Evolutionary conservation across 2,888 invertebrate genomes (phyloP), one percentile per base, ranked within the genome.

Genomic region (Plemyria rubiginata): DNA sequence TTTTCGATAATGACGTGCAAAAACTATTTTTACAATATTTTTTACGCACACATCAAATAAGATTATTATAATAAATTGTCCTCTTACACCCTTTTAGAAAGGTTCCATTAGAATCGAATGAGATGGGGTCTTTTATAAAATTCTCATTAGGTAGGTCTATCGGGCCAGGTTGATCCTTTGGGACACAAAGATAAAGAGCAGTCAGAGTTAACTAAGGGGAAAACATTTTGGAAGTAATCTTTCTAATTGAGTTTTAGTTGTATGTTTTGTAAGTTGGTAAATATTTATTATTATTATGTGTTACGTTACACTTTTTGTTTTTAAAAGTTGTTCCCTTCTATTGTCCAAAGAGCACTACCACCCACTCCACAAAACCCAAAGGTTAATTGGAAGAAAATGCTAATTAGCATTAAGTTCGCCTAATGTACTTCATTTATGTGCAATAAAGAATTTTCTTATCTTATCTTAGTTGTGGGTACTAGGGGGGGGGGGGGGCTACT

Each of bases 61-160:
- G 29, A 22, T 32, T 12, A 1, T 28, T 13, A 38, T 46, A 36
- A 36, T 46, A 15, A 48, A 48, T 3, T 3, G 9, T 45, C 28
- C 11, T 16, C 4, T 22, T n/a, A n/a, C 22, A 22, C 38, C 48
- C 41, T 48, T 38, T 12, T 12, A 4, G 36, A 48, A 81, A 75
- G 77, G 75, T 55, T 71, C 72, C 73, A 76, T 77, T 81, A 79
- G 80, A 79, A 78, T 74, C 77, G 70, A 72, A 75, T 72, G 71
- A 69, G 70, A 65, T 67, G 72, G 77, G 71, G 70, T 70, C 71
- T 43, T 74, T 64, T 74, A 72, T 79, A 78, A 84, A 80, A 82
- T 82, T 81, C 82, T 79, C 82, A 83, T 84, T 84, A 83, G 75
- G 22, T 51, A 45, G 36, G 12, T 22, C 32, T 12, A 43, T 46